Base-by-base conservation (phyloP, 2,797 vertebrate genomes). In the Ceyx erithaca region DNA sequence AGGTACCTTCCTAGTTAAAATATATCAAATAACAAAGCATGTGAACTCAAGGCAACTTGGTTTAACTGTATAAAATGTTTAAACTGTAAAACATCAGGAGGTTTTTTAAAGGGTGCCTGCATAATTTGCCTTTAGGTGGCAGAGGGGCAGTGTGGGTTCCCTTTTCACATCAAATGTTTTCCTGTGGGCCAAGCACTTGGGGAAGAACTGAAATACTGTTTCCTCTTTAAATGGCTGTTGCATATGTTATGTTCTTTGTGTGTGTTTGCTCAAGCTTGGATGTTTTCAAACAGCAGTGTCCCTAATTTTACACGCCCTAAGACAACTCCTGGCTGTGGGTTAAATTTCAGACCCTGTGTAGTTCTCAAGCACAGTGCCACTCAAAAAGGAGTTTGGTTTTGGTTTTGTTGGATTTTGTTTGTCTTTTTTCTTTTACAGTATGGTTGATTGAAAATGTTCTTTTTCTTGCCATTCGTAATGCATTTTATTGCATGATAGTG, bases 1-100 rank as follows among this genome's bases (percentile, higher is more conserved):
- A 77, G 69, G 51, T 80, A 83, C 62, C 76, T 85, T 95, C 76
- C 40, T 87, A 48, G 58, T 85, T 93, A 87, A 92, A 91, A 72
- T 45, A 31, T 89, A 90, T 89, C 87, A 71, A 92, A 57, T 79
- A 82, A 26, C 85, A n/a, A 84, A 81, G 48, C 54, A 82, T 2
- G 6, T 71, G 57, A 93, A 70, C 64, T 90, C n/a, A 15, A 80
- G 80, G 41, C 71, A 73, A 15, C 62, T 91, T 20, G 6, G n/a
- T 88, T 92, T 85, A 91, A 80, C 80, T 69, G 5, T 79, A 66
- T 93, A 82, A 94, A 90, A 80, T 0, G 4, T 69, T 75, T 76
- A 72, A 78, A 35, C 68, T 92, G 46, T 92, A 78, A 92, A 94
- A 62, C 64, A 51, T 21, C 51, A 52, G 91, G 92, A 78, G 84